Evolutionary conservation across 2,797 vertebrate genomes (phyloP).

Genomic region (Spea hammondii): DNA sequence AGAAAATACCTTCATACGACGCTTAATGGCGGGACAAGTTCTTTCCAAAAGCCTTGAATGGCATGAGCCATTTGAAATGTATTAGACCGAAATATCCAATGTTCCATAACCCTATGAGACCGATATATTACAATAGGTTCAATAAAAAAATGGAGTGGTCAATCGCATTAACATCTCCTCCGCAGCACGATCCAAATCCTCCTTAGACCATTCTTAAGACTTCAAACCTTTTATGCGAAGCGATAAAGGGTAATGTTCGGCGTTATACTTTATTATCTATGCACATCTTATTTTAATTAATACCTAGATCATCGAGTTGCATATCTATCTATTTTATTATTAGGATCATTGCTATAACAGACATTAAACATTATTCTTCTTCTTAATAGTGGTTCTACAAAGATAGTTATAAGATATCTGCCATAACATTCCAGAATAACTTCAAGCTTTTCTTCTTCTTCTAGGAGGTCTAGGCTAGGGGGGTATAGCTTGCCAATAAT

Average conservation of each 20-base stretch:
- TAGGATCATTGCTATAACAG: background rate
- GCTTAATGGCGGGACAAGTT: background rate
- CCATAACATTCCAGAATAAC: too few species aligned
- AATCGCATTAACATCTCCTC: slow-evolving; percentile 36
- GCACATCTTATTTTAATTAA: background rate
- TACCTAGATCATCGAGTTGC: background rate
- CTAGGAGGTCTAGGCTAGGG: too few species aligned
- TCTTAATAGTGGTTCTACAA: too few species aligned
- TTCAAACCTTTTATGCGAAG: slow-evolving; percentile 9
- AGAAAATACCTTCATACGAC: background rate
- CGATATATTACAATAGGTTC: slow-evolving; percentile 5
- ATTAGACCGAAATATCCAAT: slow-evolving; percentile 28
- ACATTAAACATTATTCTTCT: background rate
- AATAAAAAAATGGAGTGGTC: slow-evolving; percentile 35
- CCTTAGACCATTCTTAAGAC: slow-evolving; percentile 14
- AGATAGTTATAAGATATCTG: too few species aligned
- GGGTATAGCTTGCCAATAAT: too few species aligned
- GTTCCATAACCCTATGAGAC: slow-evolving; percentile 25
- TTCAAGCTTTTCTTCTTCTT: too few species aligned
- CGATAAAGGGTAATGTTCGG: slow-evolving; percentile 1
- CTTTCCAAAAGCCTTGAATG: slow-evolving; percentile 35
- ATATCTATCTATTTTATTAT: background rate
- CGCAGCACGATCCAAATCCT: slow-evolving; percentile 31
- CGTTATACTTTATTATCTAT: slow-evolving; percentile 16
- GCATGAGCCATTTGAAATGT: slow-evolving; percentile 40